Percentiles rank a stretch among this genome's conserved stretches.
Evolutionary conservation across 2,797 vertebrate genomes (phyloP).

Genomic region (Propithecus perrieri): DNA sequence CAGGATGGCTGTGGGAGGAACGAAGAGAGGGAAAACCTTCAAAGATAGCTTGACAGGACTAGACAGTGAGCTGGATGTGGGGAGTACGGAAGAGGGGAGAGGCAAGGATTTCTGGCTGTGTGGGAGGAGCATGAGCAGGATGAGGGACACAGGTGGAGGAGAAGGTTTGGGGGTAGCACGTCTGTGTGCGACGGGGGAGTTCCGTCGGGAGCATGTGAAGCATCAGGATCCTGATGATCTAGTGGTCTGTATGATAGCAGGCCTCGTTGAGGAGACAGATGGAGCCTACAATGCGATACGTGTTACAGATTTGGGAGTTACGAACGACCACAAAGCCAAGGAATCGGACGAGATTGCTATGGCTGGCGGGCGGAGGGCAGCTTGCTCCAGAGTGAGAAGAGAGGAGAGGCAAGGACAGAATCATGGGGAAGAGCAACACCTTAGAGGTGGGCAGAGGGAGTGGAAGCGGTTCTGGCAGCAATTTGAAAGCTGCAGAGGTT

Average conservation of each 20-base stretch:
- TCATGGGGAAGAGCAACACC: not conserved
- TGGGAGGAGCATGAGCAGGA: not conserved
- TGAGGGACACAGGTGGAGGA: not conserved
- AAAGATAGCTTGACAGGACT: not conserved
- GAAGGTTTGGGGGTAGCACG: not conserved
- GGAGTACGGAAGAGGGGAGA: not conserved
- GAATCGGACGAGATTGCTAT: not conserved
- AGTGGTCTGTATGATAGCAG: not conserved
- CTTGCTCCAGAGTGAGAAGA: not conserved
- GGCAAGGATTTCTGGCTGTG: not conserved
- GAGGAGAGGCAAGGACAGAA: not conserved
- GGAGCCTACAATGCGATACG: not conserved
- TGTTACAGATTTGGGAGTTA: not conserved
- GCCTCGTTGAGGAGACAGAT: not conserved
- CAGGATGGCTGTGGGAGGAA: not conserved
- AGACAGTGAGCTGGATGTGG: not conserved
- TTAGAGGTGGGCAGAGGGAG: not conserved
- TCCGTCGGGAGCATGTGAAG: not conserved
- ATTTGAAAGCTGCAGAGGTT: not conserved
- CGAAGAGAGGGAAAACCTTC: not conserved
- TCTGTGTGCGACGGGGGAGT: not conserved
- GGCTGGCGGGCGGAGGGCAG: not conserved
- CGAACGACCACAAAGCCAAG: not conserved
- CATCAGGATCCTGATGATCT: not conserved
- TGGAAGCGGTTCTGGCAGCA: not conserved